A percentile compares a stretch with the other conserved stretches of the same genome.
Evolutionary conservation across 2,113 vertebrate genomes (phyloP).

Genomic region (Dasyornis broadbenti): DNA sequence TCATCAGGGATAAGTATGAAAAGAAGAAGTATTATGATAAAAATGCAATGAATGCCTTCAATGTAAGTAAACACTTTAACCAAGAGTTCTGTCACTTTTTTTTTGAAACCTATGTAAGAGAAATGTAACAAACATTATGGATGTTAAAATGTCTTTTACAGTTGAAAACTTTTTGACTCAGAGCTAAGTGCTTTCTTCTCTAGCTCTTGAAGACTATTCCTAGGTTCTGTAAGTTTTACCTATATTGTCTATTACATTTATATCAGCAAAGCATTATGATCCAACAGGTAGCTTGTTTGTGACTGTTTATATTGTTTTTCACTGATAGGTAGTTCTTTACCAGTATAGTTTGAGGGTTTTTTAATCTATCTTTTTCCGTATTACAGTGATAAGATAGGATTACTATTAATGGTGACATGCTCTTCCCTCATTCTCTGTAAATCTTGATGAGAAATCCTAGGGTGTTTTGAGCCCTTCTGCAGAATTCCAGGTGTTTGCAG

Average conservation of each 20-base stretch:
- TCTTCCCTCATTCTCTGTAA: background rate
- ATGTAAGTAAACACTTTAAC: conserved; percentile 79
- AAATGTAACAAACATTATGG: background rate
- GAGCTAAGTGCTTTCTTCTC: background rate
- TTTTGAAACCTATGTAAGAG: background rate
- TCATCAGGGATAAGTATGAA: conserved; percentile 99
- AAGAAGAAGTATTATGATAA: conserved; percentile 96
- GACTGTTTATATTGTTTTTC: background rate
- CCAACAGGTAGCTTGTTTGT: background rate
- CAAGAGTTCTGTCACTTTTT: background rate
- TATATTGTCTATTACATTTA: background rate
- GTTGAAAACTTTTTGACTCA: background rate
- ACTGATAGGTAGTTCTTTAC: background rate
- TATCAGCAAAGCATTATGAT: background rate
- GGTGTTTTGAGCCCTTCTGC: background rate
- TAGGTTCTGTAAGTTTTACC: background rate
- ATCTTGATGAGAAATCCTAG: background rate
- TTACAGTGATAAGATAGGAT: background rate
- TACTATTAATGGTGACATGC: background rate
- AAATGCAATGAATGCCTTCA: conserved; percentile 77
- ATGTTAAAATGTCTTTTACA: background rate
- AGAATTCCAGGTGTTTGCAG: background rate
- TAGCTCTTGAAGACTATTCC: background rate
- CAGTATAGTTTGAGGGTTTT: background rate
- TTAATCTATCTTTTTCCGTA: background rate